Base-by-base conservation (phyloP, 2,888 invertebrate genomes). In the Acleris holmiana region DNA sequence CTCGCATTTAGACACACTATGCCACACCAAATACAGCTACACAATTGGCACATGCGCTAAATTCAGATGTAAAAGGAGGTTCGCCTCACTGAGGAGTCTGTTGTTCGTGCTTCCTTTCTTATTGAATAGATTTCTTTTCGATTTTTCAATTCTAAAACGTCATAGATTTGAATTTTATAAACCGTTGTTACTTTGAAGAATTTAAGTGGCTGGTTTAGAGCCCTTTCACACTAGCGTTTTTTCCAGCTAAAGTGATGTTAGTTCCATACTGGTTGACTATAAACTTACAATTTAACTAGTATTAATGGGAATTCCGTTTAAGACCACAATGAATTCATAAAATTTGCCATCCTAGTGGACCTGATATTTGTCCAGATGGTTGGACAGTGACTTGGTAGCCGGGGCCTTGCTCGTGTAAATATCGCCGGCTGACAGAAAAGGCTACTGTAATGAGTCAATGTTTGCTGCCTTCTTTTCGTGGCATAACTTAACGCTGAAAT, bases 381-480 rank as follows among this genome's bases (percentile, higher is more conserved):
- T 54, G 49, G 49, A 53, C 19, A 19, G 23, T 48, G 18, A 53
- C 44, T 53, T 15, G 47, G 18, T 47, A 29, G 19, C 4, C 46
- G n/a, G 41, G 49, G 13, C 48, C 59, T 54, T 59, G 47, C 49
- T 19, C 25, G 17, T 57, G 56, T 57, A 57, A 46, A 63, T 57
- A 54, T 19, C 48, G 13, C 19, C 21, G 47, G 17, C 48, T 57
- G 46, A 56, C 29, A 56, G 56, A 55, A 53, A 47, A 64, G 55
- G 60, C 55, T 65, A 46, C 47, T 63, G 49, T 54, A 49, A 54
- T 55, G 65, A 59, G 44, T 59, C 65, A 65, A 46, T 65, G 65
- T 64, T 64, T 65, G 55, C 49, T 49, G 2, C 21, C 29, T 44
- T 25, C 29, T 23, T 48, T 54, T 44, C 55, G 40, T 58, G 23